Conservation (phyloP, 1,140 invertebrate species). For the Tetramorium parvispinum region DNA sequence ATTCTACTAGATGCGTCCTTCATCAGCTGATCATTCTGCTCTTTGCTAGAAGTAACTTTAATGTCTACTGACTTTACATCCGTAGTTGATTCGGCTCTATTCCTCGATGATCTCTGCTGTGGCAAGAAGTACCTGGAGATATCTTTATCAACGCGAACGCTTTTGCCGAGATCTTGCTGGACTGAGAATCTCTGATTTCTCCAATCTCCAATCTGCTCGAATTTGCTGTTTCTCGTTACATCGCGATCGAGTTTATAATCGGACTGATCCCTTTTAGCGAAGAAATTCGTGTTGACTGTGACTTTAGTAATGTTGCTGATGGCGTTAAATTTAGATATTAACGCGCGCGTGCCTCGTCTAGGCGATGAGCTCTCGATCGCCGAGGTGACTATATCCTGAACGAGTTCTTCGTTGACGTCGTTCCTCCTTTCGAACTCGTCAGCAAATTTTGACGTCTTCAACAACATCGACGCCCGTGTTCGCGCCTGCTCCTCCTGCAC, state of each 20-base stretch:
- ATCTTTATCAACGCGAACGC: conserved; percentile 66
- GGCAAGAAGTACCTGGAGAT: conserved; percentile 79
- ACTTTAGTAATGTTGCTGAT: conserved; percentile 87
- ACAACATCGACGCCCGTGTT: conserved; percentile 77
- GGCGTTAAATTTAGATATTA: conserved; percentile 89
- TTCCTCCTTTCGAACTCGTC: conserved; percentile 79
- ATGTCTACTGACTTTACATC: not conserved
- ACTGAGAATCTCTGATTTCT: conserved; percentile 59
- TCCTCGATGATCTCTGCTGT: conserved; percentile 40
- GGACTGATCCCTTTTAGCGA: conserved; percentile 74
- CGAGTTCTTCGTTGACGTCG: conserved; percentile 75
- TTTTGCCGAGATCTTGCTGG: conserved; percentile 57
- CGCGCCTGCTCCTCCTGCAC: conserved; percentile 87
- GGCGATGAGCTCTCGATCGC: conserved; percentile 79
- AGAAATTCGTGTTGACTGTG: conserved; percentile 86
- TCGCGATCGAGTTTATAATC: conserved; percentile 57
- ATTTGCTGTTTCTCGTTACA: conserved; percentile 54
- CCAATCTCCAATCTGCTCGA: conserved; percentile 50
- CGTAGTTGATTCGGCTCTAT: conserved; percentile 11
- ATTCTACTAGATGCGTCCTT: conserved; percentile 66
- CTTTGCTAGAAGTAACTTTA: conserved; percentile 42
- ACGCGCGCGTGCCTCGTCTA: conserved; percentile 85
- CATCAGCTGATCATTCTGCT: conserved; percentile 61
- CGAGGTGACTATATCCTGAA: conserved; percentile 81
- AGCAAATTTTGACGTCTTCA: conserved; percentile 79